phyloP scores from a whole-genome alignment of 2,888 invertebrate genomes.

The Ichneumon xanthorius region DNA sequence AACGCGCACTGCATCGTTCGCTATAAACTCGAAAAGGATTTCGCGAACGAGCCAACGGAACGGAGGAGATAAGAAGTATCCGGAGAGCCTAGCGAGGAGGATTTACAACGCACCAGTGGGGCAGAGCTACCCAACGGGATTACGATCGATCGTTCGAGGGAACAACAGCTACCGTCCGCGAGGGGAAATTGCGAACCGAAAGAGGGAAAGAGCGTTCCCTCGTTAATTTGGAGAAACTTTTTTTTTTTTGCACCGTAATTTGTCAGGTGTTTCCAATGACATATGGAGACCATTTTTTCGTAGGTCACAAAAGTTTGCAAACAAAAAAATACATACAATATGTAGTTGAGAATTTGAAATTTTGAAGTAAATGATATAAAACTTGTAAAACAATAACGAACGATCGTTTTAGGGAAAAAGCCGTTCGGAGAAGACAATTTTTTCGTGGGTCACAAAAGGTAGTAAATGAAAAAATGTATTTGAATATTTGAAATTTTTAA shows the following conservation, averaged over 20 bases:
- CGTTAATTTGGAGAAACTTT: background rate
- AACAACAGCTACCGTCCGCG: background rate
- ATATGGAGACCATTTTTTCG: no score
- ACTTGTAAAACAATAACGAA: constrained; percentile 14
- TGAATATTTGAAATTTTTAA: no score
- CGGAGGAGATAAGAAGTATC: constrained; percentile 32
- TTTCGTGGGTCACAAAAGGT: no score
- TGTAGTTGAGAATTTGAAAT: no score
- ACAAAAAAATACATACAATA: no score
- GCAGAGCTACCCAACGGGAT: constrained; percentile 56
- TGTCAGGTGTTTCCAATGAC: no score
- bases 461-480: no score
- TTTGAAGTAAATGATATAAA: no score
- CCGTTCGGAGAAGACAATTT: no score
- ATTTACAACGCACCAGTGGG: constrained; percentile 42
- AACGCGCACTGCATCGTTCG: background rate
- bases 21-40: constrained; percentile 35
- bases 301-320: no score
- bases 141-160: constrained; percentile 39
- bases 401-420: no score
- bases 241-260: no score
- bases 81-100: constrained; percentile 42
- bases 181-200: constrained; percentile 1
- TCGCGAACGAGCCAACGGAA: constrained; percentile 26
- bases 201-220: background rate